phyloP scores from a whole-genome alignment of 2,888 invertebrate genomes.

The Hybos culiciformis region DNA sequence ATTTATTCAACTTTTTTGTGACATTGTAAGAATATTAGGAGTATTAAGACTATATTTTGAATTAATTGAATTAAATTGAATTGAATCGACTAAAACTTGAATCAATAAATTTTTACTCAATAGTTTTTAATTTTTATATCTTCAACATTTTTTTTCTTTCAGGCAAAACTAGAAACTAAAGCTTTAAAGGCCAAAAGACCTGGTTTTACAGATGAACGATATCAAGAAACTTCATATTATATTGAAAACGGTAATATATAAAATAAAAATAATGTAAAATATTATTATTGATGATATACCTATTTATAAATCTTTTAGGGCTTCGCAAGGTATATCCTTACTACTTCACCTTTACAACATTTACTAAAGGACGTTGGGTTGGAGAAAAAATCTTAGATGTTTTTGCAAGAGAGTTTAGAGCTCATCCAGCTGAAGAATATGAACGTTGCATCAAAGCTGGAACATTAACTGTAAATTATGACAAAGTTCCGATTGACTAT shows the following conservation, averaged over 20 bases:
- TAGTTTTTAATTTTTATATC: too few species aligned
- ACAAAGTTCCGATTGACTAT: conserved; percentile 75
- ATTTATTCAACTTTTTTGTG: too few species aligned
- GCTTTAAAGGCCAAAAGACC: conserved; percentile 76
- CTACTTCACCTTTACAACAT: conserved; percentile 87
- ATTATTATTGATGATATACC: too few species aligned
- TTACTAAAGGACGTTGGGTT: conserved; percentile 89
- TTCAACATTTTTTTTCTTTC: too few species aligned
- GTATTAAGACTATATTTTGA: too few species aligned
- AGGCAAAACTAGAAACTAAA: conserved; percentile 76
- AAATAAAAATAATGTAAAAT: too few species aligned
- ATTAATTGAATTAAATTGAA: too few species aligned
- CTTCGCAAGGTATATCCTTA: conserved; percentile 91
- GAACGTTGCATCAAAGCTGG: conserved; percentile 77
- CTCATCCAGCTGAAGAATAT: conserved; percentile 80
- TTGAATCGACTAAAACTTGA: too few species aligned
- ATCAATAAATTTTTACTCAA: too few species aligned
- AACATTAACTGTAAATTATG: conserved; percentile 79
- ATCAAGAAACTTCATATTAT: conserved; percentile 84
- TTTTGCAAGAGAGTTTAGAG: conserved; percentile 76
- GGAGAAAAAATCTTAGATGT: conserved; percentile 83
- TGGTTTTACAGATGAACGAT: conserved; percentile 75
- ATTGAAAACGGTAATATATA: conserved; percentile 74
- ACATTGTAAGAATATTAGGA: too few species aligned
- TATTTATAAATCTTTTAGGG: conserved; percentile 40